These are phyloP conservation scores for Podarcis raffonei DNA, from an alignment of 2,113 vertebrate genomes.

Conservation along the genomic window DNA sequence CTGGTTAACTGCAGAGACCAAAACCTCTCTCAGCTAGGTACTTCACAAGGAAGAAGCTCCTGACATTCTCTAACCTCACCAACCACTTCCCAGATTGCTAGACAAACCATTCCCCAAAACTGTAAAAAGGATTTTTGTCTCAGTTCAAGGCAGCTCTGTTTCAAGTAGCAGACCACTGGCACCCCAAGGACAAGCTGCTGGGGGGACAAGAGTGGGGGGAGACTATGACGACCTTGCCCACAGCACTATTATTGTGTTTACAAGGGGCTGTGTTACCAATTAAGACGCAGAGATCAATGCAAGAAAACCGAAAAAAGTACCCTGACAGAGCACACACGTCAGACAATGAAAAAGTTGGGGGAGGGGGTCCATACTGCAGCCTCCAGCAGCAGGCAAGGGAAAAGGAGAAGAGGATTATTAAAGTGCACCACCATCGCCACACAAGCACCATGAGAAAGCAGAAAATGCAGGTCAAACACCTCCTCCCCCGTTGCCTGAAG, in stretches of 20 bases:
- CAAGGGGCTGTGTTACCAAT: conserved; percentile 32
- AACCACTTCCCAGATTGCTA: not conserved
- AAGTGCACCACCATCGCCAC: conserved; percentile 56
- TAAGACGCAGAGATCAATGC: conserved; percentile 7
- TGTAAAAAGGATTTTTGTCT: not conserved
- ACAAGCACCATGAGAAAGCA: conserved; percentile 81
- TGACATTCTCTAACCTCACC: conserved; percentile 11
- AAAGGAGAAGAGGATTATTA: conserved; percentile 52
- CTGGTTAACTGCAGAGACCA: conserved; percentile 9
- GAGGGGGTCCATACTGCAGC: conserved; percentile 49
- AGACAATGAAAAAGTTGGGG: conserved; percentile 21
- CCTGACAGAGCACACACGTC: conserved; percentile 4
- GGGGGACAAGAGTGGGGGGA: not conserved
- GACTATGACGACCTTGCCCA: conserved; percentile 70
- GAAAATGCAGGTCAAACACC: conserved; percentile 78
- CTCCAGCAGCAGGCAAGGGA: conserved; percentile 41
- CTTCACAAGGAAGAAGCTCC: not conserved
- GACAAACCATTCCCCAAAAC: not conserved
- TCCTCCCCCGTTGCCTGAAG: conserved; percentile 60
- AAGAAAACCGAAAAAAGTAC: conserved; percentile 20
- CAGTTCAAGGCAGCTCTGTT: not conserved
- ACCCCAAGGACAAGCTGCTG: conserved; percentile 58
- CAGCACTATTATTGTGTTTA: conserved; percentile 10
- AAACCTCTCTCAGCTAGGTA: conserved; percentile 12
- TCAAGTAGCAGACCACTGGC: not conserved